Conservation (phyloP, 2,888 invertebrate species). For the Shargacucullia verbasci region DNA sequence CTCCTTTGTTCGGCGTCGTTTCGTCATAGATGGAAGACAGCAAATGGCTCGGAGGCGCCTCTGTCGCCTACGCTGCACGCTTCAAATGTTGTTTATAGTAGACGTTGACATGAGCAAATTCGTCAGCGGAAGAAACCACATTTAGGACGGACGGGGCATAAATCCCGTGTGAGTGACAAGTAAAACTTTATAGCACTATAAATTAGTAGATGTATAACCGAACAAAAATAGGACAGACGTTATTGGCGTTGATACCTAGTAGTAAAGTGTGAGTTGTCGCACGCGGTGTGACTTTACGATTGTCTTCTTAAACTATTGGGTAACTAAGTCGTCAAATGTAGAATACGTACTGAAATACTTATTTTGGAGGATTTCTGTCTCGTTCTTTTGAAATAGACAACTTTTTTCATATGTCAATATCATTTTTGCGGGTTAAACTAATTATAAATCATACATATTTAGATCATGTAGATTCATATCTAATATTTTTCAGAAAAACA, state of each 20-base stretch:
- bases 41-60: slow-evolving; percentile 77
- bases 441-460: too few species aligned
- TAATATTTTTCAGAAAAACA: too few species aligned
- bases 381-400: too few species aligned
- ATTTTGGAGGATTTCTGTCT: too few species aligned
- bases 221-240: slow-evolving; percentile 79
- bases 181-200: slow-evolving; percentile 86
- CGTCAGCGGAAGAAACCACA: slow-evolving; percentile 87
- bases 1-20: slow-evolving; percentile 76
- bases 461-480: too few species aligned
- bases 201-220: slow-evolving; percentile 82
- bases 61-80: slow-evolving; percentile 74
- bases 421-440: too few species aligned
- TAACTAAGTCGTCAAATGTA: slow-evolving; percentile 36
- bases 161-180: slow-evolving; percentile 87
- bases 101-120: slow-evolving; percentile 86
- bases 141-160: slow-evolving; percentile 83
- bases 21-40: slow-evolving; percentile 77
- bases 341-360: too few species aligned
- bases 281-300: slow-evolving; percentile 74
- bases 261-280: slow-evolving; percentile 83
- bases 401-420: too few species aligned
- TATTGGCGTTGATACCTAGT: slow-evolving; percentile 80
- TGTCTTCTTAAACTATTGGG: slow-evolving; percentile 60
- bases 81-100: slow-evolving; percentile 69